Conservation (phyloP, 2,113 vertebrate species). For the Pungitius pungitius region DNA sequence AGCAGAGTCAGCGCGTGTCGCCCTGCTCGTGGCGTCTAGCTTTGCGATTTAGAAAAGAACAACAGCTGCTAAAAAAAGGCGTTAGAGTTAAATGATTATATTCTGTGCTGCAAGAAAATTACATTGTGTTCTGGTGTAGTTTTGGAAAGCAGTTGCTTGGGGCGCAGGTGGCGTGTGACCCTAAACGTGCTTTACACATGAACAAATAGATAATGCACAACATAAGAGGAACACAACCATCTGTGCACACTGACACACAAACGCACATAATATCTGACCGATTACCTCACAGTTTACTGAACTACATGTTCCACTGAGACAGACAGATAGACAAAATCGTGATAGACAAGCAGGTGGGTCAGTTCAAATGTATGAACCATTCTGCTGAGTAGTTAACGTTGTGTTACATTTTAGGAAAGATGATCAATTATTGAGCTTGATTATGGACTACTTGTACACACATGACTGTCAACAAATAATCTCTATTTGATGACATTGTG, state of each 20-base stretch:
- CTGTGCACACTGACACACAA: not conserved
- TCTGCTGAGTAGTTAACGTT: too few relatives aligned
- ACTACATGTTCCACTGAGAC: constrained; percentile 21
- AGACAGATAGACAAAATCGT: constrained; percentile 23
- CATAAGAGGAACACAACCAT: not conserved
- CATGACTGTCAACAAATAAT: not conserved
- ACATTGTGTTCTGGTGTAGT: not conserved
- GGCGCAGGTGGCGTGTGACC: constrained; percentile 49
- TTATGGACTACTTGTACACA: not conserved
- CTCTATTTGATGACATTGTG: too few relatives aligned
- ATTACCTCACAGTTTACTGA: constrained; percentile 20
- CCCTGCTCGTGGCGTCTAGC: constrained; percentile 17
- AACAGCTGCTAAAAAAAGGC: not conserved
- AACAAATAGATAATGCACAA: constrained; percentile 8
- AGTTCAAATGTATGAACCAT: not conserved
- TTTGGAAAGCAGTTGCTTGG: constrained; percentile 3
- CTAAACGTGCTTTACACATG: constrained; percentile 3
- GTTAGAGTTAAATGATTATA: constrained; percentile 10
- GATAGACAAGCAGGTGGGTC: constrained; percentile 20
- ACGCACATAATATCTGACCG: not conserved
- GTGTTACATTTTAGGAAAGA: not conserved
- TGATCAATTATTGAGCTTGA: not conserved
- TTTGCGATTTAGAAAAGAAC: constrained; percentile 31
- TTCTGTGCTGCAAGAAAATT: not conserved
- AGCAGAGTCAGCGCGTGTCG: constrained; percentile 11